Percentiles rank a stretch among this genome's conserved stretches.
Evolutionary conservation across 2,113 vertebrate genomes (phyloP).

Genomic region (Tauraco erythrolophus): DNA sequence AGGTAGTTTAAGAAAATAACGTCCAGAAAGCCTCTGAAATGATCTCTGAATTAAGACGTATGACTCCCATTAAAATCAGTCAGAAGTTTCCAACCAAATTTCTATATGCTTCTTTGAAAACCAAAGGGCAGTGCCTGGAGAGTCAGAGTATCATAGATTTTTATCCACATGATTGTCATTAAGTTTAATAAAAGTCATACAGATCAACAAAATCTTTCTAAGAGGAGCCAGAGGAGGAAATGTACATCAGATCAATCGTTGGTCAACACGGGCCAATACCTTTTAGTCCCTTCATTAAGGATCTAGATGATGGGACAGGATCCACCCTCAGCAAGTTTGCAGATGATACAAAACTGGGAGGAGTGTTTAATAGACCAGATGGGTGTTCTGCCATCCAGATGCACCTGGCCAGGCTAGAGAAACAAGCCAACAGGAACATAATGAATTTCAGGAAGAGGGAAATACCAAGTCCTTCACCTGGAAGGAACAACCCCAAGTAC

Average conservation of each 20-base stretch:
- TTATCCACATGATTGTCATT: not conserved
- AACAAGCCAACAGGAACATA: not conserved
- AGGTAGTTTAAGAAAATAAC: not conserved
- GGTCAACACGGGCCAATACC: rapidly evolving
- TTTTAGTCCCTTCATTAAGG: not conserved
- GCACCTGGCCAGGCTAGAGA: not conserved
- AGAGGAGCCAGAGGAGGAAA: not conserved
- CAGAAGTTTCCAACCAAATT: not conserved
- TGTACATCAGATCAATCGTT: rapidly evolving
- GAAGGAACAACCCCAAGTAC: not conserved
- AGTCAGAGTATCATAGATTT: not conserved
- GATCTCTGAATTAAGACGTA: not conserved
- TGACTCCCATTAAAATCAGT: not conserved
- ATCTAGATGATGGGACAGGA: not conserved
- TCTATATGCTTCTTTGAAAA: not conserved
- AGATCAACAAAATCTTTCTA: not conserved
- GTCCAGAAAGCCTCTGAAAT: not conserved
- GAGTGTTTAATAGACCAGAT: not conserved
- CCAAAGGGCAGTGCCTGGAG: not conserved
- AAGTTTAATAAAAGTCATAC: not conserved
- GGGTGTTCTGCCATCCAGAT: not conserved
- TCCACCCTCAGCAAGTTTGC: not conserved
- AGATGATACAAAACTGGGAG: not conserved
- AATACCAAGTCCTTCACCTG: not conserved
- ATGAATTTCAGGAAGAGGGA: not conserved